Conservation (phyloP, 2,888 invertebrate genomes). For the Sinopyrophorus schimmeli region DNA sequence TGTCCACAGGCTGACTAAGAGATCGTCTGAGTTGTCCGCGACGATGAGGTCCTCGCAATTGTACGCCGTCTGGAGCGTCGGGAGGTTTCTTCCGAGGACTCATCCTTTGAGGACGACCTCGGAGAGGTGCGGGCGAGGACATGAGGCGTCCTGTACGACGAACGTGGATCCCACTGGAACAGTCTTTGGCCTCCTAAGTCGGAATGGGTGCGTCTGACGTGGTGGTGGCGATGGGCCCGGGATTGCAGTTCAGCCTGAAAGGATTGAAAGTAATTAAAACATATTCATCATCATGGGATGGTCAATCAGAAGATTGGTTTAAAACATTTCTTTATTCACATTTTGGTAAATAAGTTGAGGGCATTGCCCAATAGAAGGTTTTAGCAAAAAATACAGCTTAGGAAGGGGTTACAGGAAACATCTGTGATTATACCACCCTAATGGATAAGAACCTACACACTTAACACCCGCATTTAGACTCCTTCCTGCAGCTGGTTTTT, state of each 20-base stretch:
- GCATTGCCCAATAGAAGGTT: too few species aligned
- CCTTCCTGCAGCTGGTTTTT: too few species aligned
- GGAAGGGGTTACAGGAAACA: too few species aligned
- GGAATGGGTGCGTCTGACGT: conserved; percentile 61
- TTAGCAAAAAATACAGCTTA: too few species aligned
- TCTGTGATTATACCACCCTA: too few species aligned
- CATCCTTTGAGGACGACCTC: conserved; percentile 53
- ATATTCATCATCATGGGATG: too few species aligned
- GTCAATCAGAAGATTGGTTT: too few species aligned
- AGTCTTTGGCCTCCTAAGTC: conserved; percentile 62
- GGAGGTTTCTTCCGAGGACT: conserved; percentile 57
- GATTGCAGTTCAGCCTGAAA: conserved; percentile 61
- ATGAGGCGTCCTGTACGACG: conserved; percentile 58
- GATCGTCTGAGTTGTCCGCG: conserved; percentile 58
- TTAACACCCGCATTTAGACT: too few species aligned
- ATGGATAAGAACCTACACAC: too few species aligned
- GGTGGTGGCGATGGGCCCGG: conserved; percentile 54
- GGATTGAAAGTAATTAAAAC: background rate
- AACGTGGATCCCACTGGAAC: conserved; percentile 58
- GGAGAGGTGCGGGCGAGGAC: conserved; percentile 55
- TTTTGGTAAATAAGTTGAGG: too few species aligned
- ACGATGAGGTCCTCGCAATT: conserved; percentile 38
- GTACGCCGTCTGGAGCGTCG: conserved; percentile 44
- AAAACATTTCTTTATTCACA: too few species aligned
- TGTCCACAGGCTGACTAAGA: conserved; percentile 70